phyloP scores from a whole-genome alignment of 1,140 invertebrate genomes.

The Orchesella cincta region DNA sequence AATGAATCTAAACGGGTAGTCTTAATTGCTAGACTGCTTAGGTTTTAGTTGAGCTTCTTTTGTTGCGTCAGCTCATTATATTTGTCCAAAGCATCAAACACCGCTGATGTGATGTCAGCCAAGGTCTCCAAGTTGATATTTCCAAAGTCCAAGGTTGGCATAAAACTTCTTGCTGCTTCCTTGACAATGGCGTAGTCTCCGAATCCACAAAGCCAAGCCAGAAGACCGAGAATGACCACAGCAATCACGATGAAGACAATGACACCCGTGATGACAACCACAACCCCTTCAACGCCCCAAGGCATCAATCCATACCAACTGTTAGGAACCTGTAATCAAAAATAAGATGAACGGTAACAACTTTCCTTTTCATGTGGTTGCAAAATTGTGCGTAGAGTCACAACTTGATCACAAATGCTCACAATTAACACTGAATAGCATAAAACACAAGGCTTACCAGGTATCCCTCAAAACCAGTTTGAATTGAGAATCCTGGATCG shows the following conservation, averaged over 20 bases:
- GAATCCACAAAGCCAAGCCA: conserved; percentile 49
- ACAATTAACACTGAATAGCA: background rate
- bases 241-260: conserved; percentile 50
- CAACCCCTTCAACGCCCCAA: conserved; percentile 51
- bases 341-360: background rate
- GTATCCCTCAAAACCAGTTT: conserved; percentile 51
- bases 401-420: too few relatives aligned
- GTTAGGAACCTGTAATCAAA: conserved; percentile 46
- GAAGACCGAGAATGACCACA: conserved; percentile 46
- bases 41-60: background rate
- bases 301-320: conserved; percentile 49
- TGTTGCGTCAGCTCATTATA: conserved; percentile 42
- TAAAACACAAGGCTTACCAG: conserved; percentile 41
- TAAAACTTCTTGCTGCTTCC: conserved; percentile 41
- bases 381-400: background rate
- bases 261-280: conserved; percentile 48
- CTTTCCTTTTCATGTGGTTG: background rate
- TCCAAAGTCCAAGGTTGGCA: conserved; percentile 2
- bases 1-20: background rate
- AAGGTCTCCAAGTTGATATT: conserved; percentile 35
- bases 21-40: too few relatives aligned
- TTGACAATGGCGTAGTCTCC: conserved; percentile 46
- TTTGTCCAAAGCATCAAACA: conserved; percentile 46
- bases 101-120: conserved; percentile 33
- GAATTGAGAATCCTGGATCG: conserved; percentile 49